These are phyloP conservation scores for Epizoanthus ramosus DNA, from an alignment of 92 coral and sea anemone genomes.

Conservation along the genomic window DNA sequence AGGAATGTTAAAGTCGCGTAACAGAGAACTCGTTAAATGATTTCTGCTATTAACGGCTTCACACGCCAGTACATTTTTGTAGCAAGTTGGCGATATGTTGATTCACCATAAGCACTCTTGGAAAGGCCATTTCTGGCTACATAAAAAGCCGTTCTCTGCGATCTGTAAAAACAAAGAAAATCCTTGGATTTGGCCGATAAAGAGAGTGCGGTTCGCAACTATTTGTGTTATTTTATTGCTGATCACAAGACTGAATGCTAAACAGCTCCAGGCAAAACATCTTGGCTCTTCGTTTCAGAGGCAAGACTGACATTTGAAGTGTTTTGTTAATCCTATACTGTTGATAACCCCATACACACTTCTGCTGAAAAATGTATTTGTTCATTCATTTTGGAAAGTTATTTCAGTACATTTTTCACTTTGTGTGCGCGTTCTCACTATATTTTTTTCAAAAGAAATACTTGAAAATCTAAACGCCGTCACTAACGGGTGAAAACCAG, in stretches of 20 bases:
- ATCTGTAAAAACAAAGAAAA: conserved; percentile 1
- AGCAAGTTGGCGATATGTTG: not conserved
- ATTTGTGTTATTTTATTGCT: conserved; percentile 19
- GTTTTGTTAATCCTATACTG: not conserved
- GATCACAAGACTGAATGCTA: conserved; percentile 10
- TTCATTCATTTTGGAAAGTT: not conserved
- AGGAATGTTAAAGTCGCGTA: conserved; percentile 2
- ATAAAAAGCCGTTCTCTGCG: not conserved
- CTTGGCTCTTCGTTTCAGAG: not conserved
- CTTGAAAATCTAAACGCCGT: not conserved
- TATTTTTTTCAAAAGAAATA: not conserved
- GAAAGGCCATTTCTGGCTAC: not conserved
- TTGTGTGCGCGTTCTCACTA: not conserved
- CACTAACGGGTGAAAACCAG: not conserved
- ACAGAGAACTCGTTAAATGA: not conserved
- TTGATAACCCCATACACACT: not conserved
- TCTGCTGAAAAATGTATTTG: not conserved
- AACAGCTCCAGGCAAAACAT: conserved; percentile 33
- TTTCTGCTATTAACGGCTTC: not conserved
- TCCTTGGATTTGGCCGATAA: not conserved
- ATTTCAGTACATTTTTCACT: not conserved
- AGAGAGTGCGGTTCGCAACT: conserved; percentile 3
- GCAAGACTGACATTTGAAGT: not conserved
- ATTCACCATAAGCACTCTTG: not conserved
- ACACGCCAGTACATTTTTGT: not conserved